phyloP scores from a whole-genome alignment of 2,797 vertebrate species.

The Ciconia nigra region DNA sequence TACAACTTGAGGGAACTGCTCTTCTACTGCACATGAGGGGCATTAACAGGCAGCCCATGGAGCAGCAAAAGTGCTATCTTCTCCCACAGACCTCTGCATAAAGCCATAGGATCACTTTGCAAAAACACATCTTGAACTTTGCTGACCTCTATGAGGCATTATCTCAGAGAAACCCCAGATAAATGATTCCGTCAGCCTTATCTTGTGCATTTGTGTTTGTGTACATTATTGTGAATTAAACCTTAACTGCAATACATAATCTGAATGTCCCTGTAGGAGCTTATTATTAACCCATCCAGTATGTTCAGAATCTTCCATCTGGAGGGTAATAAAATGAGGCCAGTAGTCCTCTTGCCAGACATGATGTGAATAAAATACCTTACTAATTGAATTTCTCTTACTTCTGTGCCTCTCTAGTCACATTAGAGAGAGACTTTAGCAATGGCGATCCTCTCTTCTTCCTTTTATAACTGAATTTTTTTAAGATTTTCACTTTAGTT shows the following conservation, averaged over 20 bases:
- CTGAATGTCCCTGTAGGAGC: not conserved
- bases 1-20: not conserved
- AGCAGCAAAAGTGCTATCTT: not conserved
- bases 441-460: not conserved
- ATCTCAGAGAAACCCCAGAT: not conserved
- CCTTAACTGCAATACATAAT: not conserved
- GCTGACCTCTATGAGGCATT: not conserved
- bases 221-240: not conserved
- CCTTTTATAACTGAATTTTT: not conserved
- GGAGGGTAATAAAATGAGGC: not conserved
- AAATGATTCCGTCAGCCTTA: not conserved
- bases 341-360: not conserved
- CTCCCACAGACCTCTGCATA: not conserved
- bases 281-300: not conserved
- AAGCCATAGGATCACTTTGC: not conserved
- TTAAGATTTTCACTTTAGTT: not conserved
- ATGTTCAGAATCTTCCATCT: not conserved
- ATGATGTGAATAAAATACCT: not conserved
- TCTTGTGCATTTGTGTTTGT: not conserved
- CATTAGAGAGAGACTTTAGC: not conserved
- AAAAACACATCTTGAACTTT: not conserved
- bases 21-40: rapidly evolving
- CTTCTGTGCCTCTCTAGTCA: not conserved
- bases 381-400: not conserved
- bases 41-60: not conserved